These are phyloP conservation scores for Hydropsyche betteni DNA, from an alignment of 2,888 invertebrate species.

Conservation along the genomic window DNA sequence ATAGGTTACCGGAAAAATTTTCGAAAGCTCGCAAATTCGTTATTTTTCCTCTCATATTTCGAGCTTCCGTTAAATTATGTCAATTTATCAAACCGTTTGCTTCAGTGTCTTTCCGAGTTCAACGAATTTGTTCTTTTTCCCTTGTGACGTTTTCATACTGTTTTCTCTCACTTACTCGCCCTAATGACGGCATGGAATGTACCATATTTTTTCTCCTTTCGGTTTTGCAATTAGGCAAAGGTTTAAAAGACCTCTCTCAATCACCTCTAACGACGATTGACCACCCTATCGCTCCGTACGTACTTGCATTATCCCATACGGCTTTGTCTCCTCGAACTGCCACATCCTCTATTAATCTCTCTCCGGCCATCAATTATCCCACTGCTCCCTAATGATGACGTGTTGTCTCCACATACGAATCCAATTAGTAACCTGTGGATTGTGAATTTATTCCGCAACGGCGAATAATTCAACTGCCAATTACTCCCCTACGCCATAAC, in stretches of 20 bases:
- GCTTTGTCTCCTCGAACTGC: not conserved
- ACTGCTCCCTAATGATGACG: constrained; percentile 35
- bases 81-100: too few relatives aligned
- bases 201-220: too few relatives aligned
- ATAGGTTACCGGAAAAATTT: too few relatives aligned
- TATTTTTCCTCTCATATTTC: too few relatives aligned
- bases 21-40: too few relatives aligned
- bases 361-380: constrained; percentile 35
- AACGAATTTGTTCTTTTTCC: too few relatives aligned
- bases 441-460: constrained; percentile 25
- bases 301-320: not conserved
- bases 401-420: constrained; percentile 18
- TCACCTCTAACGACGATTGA: constrained; percentile 12
- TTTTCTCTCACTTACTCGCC: too few relatives aligned
- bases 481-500: not conserved
- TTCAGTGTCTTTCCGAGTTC: too few relatives aligned
- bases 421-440: constrained; percentile 35
- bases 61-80: too few relatives aligned
- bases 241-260: not conserved
- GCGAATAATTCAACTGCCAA: constrained; percentile 1
- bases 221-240: too few relatives aligned
- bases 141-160: too few relatives aligned
- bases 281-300: not conserved
- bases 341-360: constrained; percentile 38
- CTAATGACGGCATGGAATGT: too few relatives aligned